phyloP scores from a whole-genome alignment of 2,888 invertebrate genomes.

The Eumerus sabulonum region DNA sequence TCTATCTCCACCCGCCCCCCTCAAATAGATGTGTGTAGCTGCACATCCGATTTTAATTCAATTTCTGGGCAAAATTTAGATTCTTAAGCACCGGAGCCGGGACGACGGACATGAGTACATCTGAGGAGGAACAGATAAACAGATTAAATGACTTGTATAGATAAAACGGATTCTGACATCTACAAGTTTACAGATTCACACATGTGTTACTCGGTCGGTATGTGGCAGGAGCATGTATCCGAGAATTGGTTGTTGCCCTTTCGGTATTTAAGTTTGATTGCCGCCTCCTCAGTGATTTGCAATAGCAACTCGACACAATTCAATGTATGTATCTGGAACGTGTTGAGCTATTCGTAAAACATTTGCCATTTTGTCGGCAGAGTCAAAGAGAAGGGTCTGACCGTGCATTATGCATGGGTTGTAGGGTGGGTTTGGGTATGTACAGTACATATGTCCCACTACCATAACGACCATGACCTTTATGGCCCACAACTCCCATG shows the following conservation, averaged over 20 bases:
- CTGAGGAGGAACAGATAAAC: neutral
- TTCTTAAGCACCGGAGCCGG: too few species aligned
- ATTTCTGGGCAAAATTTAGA: conserved; percentile 1
- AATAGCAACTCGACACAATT: conserved; percentile 13
- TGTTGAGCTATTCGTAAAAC: too few species aligned
- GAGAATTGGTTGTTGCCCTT: conserved; percentile 17
- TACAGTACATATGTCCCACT: too few species aligned
- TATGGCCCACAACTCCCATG: conserved; percentile 32
- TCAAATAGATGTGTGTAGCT: neutral
- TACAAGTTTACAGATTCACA: conserved; percentile 38
- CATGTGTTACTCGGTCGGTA: conserved; percentile 7
- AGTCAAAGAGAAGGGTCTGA: too few species aligned
- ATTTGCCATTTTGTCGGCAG: too few species aligned
- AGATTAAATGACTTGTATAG: conserved; percentile 33
- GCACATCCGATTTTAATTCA: conserved; percentile 26
- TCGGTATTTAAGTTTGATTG: conserved; percentile 47
- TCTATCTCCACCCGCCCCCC: neutral
- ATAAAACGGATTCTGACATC: conserved; percentile 15
- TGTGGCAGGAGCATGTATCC: too few species aligned
- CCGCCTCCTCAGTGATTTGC: conserved; percentile 20
- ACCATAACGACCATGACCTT: conserved; percentile 51
- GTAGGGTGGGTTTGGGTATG: neutral
- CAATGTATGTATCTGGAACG: too few species aligned
- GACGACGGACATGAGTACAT: too few species aligned
- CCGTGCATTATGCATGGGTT: too few species aligned